Percentiles rank a stretch among this genome's conserved stretches.
Evolutionary conservation across 2,888 invertebrate species (phyloP).

Genomic region (Noctua janthina): DNA sequence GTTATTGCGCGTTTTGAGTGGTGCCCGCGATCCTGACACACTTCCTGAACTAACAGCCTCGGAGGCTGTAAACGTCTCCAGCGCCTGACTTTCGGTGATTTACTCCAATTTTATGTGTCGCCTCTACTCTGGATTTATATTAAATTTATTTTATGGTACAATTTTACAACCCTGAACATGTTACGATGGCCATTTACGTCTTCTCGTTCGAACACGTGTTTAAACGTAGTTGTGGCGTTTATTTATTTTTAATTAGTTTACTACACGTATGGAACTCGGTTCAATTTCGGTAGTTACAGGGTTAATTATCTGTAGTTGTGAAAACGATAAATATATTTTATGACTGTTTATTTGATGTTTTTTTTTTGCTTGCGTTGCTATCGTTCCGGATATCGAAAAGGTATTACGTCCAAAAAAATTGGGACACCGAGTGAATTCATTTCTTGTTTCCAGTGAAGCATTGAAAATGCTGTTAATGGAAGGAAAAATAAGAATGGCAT

Average conservation of each 20-base stretch:
- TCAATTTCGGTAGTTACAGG: neutral
- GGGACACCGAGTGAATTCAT: conserved; percentile 35
- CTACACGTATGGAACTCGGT: neutral
- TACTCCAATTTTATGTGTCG: conserved; percentile 90
- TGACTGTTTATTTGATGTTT: conserved; percentile 23
- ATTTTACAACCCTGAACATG: conserved; percentile 87
- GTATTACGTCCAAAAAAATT: conserved; percentile 31
- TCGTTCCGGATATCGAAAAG: conserved; percentile 28
- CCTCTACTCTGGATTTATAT: conserved; percentile 86
- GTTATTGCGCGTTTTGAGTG: conserved; percentile 82
- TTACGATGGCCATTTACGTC: conserved; percentile 80
- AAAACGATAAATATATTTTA: conserved; percentile 14
- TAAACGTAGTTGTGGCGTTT: conserved; percentile 64
- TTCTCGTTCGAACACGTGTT: conserved; percentile 74
- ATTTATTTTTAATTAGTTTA: conserved; percentile 60
- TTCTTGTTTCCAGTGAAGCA: conserved; percentile 55
- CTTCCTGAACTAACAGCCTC: conserved; percentile 87
- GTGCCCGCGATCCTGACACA: conserved; percentile 76
- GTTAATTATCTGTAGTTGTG: neutral
- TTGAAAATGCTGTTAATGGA: conserved; percentile 63
- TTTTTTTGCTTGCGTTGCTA: conserved; percentile 12
- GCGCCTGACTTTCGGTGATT: conserved; percentile 89
- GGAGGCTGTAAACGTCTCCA: conserved; percentile 88
- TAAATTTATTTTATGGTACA: conserved; percentile 88
- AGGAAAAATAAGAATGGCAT: conserved; percentile 63